Conservation (phyloP, 1,140 invertebrate genomes). For the Mizuhopecten yessoensis region DNA sequence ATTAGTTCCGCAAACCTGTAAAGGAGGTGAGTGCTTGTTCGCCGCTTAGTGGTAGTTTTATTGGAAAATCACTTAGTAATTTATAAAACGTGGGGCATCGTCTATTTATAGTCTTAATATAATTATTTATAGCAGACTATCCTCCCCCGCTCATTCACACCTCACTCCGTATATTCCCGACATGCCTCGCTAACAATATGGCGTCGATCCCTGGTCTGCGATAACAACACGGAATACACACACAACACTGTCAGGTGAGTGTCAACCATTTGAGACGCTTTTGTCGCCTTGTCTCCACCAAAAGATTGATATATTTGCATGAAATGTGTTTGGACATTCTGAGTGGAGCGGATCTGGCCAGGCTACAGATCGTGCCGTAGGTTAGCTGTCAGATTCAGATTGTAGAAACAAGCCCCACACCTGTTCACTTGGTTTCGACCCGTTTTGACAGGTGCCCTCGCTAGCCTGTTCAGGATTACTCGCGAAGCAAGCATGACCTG, state of each 20-base stretch:
- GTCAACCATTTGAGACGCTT: neutral
- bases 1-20: neutral
- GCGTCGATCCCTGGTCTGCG: neutral
- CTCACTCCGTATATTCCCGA: neutral
- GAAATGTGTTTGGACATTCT: neutral
- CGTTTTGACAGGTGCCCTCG: neutral
- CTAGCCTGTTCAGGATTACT: neutral
- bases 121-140: slow-evolving; percentile 1
- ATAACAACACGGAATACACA: neutral
- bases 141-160: neutral
- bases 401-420: neutral
- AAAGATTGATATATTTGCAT: neutral
- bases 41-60: neutral
- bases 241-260: neutral
- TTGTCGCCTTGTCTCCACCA: neutral
- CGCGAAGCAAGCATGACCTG: neutral
- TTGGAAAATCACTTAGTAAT: neutral
- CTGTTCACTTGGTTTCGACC: neutral
- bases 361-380: too few species aligned
- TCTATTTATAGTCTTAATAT: neutral
- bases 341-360: neutral
- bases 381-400: too few species aligned
- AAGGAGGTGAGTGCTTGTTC: neutral
- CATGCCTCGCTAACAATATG: neutral
- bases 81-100: neutral